phyloP scores from a whole-genome alignment of 2,888 invertebrate species.

The Aspidiotus destructor region DNA sequence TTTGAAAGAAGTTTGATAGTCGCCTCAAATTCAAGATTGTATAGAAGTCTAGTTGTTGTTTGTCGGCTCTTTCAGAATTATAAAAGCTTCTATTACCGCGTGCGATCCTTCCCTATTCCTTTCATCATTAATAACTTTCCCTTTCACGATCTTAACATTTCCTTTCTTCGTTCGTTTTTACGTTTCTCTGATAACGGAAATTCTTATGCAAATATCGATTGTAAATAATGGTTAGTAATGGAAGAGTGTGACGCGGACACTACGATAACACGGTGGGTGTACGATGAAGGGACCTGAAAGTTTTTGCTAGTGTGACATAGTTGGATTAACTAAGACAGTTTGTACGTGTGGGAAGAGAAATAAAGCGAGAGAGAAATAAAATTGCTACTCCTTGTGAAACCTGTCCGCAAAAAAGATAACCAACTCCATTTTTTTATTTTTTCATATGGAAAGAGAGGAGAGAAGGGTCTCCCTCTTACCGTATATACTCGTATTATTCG shows the following conservation, averaged over 20 bases:
- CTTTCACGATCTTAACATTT: too few relatives aligned
- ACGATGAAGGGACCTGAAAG: neutral
- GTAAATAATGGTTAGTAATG: conserved; percentile 25
- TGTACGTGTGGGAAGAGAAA: neutral
- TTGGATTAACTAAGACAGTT: conserved; percentile 21
- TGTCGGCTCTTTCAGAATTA: too few relatives aligned
- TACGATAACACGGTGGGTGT: conserved; percentile 16
- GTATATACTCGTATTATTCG: too few relatives aligned
- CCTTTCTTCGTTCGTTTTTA: conserved; percentile 8
- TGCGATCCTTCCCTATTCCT: too few relatives aligned
- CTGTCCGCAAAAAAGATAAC: conserved; percentile 9
- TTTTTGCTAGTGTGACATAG: conserved; percentile 19
- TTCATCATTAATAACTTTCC: too few relatives aligned
- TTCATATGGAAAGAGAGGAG: neutral
- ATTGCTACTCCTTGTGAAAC: neutral
- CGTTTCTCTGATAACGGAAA: conserved; percentile 19
- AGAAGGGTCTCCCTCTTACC: too few relatives aligned
- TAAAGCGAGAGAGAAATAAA: neutral
- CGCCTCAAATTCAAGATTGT: too few relatives aligned
- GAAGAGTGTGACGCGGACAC: conserved; percentile 23
- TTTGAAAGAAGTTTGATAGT: too few relatives aligned
- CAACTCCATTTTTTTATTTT: conserved; percentile 2
- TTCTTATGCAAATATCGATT: conserved; percentile 27
- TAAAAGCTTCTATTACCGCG: too few relatives aligned
- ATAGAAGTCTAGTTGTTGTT: too few relatives aligned